Evolutionary conservation across 2,888 invertebrate genomes (phyloP).

Genomic region (Tipula helvola): DNA sequence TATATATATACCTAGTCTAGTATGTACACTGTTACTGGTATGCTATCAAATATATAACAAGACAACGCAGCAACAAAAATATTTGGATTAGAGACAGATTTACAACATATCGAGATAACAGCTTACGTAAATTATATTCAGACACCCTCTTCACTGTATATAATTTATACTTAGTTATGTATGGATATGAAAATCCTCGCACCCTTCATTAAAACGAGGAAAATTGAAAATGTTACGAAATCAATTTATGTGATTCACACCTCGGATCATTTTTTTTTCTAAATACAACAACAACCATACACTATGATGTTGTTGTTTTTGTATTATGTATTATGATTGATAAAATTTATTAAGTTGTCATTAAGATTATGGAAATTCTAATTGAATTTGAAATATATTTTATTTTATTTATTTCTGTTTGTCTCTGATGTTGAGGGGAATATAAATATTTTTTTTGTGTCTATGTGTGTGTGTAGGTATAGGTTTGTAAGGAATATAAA

Average conservation of each 20-base stretch:
- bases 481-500: background rate
- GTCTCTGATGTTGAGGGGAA: background rate
- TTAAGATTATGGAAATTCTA: background rate
- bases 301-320: background rate
- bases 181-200: background rate
- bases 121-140: background rate
- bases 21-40: background rate
- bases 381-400: background rate
- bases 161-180: background rate
- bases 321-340: background rate
- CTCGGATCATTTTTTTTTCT: background rate
- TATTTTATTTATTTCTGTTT: background rate
- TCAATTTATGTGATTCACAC: background rate
- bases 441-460: background rate
- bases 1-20: background rate
- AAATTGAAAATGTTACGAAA: background rate
- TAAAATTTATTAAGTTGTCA: constrained; percentile 4
- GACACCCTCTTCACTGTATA: background rate
- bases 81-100: background rate
- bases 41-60: background rate
- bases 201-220: background rate
- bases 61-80: background rate
- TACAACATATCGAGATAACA: background rate
- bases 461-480: background rate
- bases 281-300: background rate